A percentile compares a stretch with the other conserved stretches of the same genome.
These are phyloP conservation scores for Xylophagus ater DNA, from an alignment of 2,888 invertebrate genomes.

Conservation along the genomic window DNA sequence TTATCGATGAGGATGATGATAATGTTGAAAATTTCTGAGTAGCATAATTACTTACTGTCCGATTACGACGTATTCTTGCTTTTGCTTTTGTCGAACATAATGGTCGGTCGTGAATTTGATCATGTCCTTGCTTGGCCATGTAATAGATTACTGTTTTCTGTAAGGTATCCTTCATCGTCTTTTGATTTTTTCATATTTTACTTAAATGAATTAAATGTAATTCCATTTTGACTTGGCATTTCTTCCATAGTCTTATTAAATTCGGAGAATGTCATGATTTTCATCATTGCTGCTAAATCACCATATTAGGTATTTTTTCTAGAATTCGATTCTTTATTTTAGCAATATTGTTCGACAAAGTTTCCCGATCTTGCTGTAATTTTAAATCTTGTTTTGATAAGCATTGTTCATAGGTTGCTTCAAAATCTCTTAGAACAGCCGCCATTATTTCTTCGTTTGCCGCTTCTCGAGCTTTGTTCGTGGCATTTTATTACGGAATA, in stretches of 20 bases:
- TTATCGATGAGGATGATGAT: not conserved
- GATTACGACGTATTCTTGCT: slow-evolving; percentile 30
- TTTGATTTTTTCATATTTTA: slow-evolving; percentile 11
- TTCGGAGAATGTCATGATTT: too few species aligned
- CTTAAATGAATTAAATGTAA: slow-evolving; percentile 7
- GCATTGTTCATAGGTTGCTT: slow-evolving; percentile 27
- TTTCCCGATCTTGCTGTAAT: slow-evolving; percentile 16
- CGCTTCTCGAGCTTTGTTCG: slow-evolving; percentile 37
- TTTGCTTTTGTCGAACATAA: slow-evolving; percentile 34
- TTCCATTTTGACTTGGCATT: slow-evolving; percentile 1
- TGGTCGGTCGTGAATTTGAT: slow-evolving; percentile 23
- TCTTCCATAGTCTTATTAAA: slow-evolving; percentile 6
- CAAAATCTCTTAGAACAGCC: slow-evolving; percentile 30
- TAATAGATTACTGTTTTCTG: slow-evolving; percentile 35
- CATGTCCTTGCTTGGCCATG: slow-evolving; percentile 17
- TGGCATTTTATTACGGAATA: slow-evolving; percentile 32
- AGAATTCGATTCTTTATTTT: slow-evolving; percentile 15
- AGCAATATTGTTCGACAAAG: slow-evolving; percentile 4
- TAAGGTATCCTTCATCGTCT: slow-evolving; percentile 33
- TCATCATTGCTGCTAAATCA: slow-evolving; percentile 26
- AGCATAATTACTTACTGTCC: slow-evolving; percentile 27
- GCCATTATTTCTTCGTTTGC: slow-evolving; percentile 27
- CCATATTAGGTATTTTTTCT: slow-evolving; percentile 25
- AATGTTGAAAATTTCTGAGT: too few species aligned
- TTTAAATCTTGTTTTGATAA: slow-evolving; percentile 24